These are phyloP conservation scores for Hirudo medicinalis DNA, from an alignment of 1,140 invertebrate species.

Conservation along the genomic window DNA sequence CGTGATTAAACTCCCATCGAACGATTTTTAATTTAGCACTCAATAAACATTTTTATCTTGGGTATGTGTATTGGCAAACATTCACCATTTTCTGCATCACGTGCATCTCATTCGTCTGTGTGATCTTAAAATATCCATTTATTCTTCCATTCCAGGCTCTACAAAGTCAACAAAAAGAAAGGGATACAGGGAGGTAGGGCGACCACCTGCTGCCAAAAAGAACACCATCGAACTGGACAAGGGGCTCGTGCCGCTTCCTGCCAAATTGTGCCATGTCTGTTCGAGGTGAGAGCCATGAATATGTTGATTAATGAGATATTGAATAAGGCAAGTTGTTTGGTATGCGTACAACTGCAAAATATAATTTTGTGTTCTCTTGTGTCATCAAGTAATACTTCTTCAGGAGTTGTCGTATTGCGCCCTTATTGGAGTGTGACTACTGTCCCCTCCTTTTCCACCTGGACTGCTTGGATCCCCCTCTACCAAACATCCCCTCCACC, in stretches of 20 bases:
- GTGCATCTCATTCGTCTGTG: too few species aligned
- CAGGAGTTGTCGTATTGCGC: slow-evolving; percentile 64
- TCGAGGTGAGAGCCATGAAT: slow-evolving; percentile 40
- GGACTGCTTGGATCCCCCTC: slow-evolving; percentile 80
- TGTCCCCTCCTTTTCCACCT: slow-evolving; percentile 77
- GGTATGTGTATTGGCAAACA: too few species aligned
- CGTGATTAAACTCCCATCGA: too few species aligned
- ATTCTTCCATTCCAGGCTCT: too few species aligned
- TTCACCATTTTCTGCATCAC: too few species aligned
- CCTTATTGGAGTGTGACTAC: slow-evolving; percentile 80
- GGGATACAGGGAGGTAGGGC: slow-evolving; percentile 9
- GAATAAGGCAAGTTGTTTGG: not conserved
- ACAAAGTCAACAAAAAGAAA: slow-evolving; percentile 26
- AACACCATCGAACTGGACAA: slow-evolving; percentile 54
- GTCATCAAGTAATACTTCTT: too few species aligned
- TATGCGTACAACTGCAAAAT: not conserved
- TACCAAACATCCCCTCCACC: slow-evolving; percentile 68
- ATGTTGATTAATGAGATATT: too few species aligned
- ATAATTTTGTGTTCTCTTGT: not conserved
- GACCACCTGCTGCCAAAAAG: slow-evolving; percentile 32
- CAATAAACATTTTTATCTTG: too few species aligned
- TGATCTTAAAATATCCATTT: too few species aligned
- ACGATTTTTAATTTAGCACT: too few species aligned
- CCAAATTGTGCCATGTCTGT: slow-evolving; percentile 68
- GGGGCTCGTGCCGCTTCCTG: slow-evolving; percentile 64